Base-by-base conservation (phyloP, 2,113 vertebrate genomes). In the Tursiops truncatus region DNA sequence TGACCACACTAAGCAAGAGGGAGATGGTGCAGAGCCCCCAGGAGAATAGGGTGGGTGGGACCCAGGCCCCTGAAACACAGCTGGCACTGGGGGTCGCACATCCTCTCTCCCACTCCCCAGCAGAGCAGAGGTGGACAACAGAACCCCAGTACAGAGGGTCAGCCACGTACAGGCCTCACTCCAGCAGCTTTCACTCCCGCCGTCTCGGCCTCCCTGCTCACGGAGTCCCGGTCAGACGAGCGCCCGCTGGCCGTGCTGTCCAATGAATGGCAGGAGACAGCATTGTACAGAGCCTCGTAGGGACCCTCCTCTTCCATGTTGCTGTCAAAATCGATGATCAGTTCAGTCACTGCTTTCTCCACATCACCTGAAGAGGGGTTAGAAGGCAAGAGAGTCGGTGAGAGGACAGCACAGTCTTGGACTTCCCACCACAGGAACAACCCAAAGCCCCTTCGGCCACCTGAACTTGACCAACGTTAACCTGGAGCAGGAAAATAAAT, bases 171-270 rank as follows among this genome's bases (percentile, higher is more conserved):
- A 97, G 98, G 98, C 97, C 98, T 98, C 98, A 98, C 97, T 97
- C 95, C 98, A 0, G 97, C 98, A 88, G 98, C 94, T 63, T 98
- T 98, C 73, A 94, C 94, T 86, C 98, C 98, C 0, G 73, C 7
- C 0, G 97, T 91, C 62, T 99, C 99, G 0, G 97, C 98, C 14
- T 99, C 99, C 12, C 98, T 99, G 31, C 98, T 99, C 74, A 98
- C 95, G 0, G 99, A 99, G 68, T 99, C 99, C 50, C 99, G 98
- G 98, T 99, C 99, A 0, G 99, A 99, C 0, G 99, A 99, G 36
- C 99, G 99, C 60, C 99, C 99, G 0, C 99, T 99, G 98, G 99
- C 99, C 67, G 99, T 98, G 98, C 99, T 99, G 98, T 99, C 99
- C 98, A 99, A 95, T 2, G 99, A 99, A 95, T 99, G 99, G 98